Base-by-base conservation (phyloP, 30 jellyfish, hydroid and myxozoan genomes). In the Pelagia noctiluca region DNA sequence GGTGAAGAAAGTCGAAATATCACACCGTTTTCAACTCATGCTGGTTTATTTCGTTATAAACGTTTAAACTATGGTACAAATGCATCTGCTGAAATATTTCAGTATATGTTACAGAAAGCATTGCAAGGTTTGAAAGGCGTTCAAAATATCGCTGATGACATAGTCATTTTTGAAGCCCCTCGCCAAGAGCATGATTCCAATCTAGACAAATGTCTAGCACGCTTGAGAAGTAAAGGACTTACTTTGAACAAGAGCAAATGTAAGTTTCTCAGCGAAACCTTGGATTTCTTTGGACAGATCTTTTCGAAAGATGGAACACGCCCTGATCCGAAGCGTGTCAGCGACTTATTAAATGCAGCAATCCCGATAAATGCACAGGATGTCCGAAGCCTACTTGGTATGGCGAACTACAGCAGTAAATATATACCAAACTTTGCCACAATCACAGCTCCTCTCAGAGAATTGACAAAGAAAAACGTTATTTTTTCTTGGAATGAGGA, bases 41-140 rank as follows among this genome's bases (percentile, higher is more conserved):
- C n/a, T n/a, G n/a, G n/a, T n/a, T n/a, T n/a, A n/a, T n/a, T n/a
- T n/a, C n/a, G n/a, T n/a, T n/a, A n/a, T n/a, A n/a, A n/a, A n/a
- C n/a, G n/a, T n/a, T n/a, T n/a, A n/a, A n/a, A n/a, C n/a, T n/a
- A n/a, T n/a, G n/a, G n/a, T n/a, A n/a, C n/a, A n/a, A n/a, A n/a
- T 31, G 79, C 89, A 3, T 81, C 95, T 3, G 77, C 95, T 2
- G 91, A 78, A 53, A 37, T 75, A 10, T 76, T 48, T 53, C 95
- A 84, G 69, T 31, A 50, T 25, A 63, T 38, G 35, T 33, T 76
- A 65, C 92, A 84, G 30, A 52, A 35, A 18, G 42, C 10, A 2
- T 28, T 84, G 32, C 73, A 71, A 12, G 85, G 84, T 19, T 18
- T 1, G 8, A 19, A 49, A 65, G 53, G 79, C 16, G 84, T 25